phyloP scores from a whole-genome alignment of 1,140 invertebrate genomes.

The Dendroctonus ponderosae region DNA sequence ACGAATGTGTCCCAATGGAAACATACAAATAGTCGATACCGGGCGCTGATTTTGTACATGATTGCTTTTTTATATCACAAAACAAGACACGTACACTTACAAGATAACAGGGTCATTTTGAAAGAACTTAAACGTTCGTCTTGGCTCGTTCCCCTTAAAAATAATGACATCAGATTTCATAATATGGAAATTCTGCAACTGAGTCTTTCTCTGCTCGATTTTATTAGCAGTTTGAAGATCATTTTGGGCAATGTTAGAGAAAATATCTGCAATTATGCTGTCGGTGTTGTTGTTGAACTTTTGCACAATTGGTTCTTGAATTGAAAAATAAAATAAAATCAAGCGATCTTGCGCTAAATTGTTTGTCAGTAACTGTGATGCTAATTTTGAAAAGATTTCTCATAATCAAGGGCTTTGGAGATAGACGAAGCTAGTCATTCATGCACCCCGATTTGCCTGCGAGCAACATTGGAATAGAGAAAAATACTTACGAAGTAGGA shows the following conservation, averaged over 20 bases:
- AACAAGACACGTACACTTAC: conserved; percentile 50
- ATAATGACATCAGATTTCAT: conserved; percentile 46
- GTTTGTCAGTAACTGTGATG: no score
- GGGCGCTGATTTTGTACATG: conserved; percentile 52
- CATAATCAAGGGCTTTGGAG: no score
- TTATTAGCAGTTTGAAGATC: neutral
- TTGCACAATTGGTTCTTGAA: no score
- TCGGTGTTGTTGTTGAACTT: neutral
- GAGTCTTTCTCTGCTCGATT: neutral
- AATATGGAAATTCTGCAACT: conserved; percentile 12
- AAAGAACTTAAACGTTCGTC: conserved; percentile 50
- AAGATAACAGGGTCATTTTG: conserved; percentile 50
- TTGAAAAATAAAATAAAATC: no score
- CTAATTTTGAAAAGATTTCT: no score
- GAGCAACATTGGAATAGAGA: no score
- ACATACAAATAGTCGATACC: conserved; percentile 52
- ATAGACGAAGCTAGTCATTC: no score
- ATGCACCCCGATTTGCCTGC: no score
- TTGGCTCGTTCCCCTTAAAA: conserved; percentile 48
- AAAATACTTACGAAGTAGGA: no score
- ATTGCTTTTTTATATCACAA: conserved; percentile 53
- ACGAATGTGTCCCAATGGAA: conserved; percentile 52
- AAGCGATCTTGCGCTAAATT: neutral
- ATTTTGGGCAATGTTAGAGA: neutral
- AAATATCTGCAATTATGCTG: neutral